A percentile compares a stretch with the other conserved stretches of the same genome.
Conservation (phyloP, 2,797 vertebrate genomes). For the Malurus leucopterus region DNA sequence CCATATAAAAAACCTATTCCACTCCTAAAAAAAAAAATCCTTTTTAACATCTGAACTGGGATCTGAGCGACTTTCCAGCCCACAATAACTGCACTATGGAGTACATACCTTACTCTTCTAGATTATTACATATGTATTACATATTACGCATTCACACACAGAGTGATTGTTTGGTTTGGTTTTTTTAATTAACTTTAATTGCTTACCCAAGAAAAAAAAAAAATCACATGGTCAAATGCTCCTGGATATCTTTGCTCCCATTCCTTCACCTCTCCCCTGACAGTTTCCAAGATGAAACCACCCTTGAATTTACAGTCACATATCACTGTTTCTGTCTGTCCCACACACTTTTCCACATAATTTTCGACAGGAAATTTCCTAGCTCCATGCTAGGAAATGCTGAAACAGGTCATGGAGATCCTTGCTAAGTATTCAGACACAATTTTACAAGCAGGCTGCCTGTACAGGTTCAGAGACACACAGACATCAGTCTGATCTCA, state of each 20-base stretch:
- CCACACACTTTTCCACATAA: neutral
- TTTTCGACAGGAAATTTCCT: neutral
- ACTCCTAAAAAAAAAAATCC: neutral
- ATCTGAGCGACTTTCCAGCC: neutral
- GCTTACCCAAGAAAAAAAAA: neutral
- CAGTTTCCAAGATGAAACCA: rapidly evolving
- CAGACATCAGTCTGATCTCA: neutral
- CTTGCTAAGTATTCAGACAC: neutral
- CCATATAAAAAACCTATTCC: neutral
- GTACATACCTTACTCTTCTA: neutral
- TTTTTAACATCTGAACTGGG: neutral
- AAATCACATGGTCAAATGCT: neutral
- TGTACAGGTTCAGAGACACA: neutral
- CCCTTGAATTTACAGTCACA: neutral
- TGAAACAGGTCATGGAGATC: neutral
- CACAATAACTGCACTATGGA: neutral
- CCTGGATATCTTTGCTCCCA: neutral
- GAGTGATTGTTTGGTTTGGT: neutral
- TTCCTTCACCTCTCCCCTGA: neutral
- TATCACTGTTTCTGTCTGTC: neutral
- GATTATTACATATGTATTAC: neutral
- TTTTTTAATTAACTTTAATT: neutral
- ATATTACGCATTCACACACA: neutral
- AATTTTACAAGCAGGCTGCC: neutral
- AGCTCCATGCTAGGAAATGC: neutral